Percentiles rank a stretch among this genome's conserved stretches.
These are phyloP conservation scores for Halictus rubicundus DNA, from an alignment of 1,140 invertebrate genomes.

Conservation along the genomic window DNA sequence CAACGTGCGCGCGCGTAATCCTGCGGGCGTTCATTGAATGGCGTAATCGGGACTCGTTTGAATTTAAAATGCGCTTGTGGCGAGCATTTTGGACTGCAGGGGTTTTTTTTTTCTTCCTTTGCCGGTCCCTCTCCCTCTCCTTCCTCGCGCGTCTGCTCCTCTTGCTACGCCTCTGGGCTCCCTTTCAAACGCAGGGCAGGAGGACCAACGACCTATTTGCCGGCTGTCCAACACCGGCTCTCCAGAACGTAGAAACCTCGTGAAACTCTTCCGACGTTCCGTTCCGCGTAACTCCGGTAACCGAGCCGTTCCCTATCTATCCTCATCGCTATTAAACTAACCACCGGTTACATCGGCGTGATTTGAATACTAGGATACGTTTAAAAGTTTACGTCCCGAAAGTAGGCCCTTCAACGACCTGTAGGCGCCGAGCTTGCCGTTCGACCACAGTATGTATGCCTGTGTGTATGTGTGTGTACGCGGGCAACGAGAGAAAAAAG, in stretches of 20 bases:
- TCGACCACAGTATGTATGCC: accelerated
- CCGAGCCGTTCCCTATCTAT: slow-evolving; percentile 5
- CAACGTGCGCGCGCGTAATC: slow-evolving; percentile 32
- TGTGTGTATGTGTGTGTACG: too few relatives aligned
- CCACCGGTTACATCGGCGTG: slow-evolving; percentile 32
- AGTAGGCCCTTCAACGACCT: not conserved
- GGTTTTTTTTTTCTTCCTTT: not conserved
- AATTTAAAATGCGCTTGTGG: slow-evolving; percentile 36
- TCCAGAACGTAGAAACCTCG: slow-evolving; percentile 3
- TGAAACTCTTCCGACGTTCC: slow-evolving; percentile 27
- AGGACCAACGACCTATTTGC: slow-evolving; percentile 38
- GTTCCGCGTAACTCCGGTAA: not conserved
- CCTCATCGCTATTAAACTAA: slow-evolving; percentile 44
- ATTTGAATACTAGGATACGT: slow-evolving; percentile 45
- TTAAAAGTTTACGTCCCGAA: slow-evolving; percentile 33
- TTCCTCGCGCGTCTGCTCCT: not conserved
- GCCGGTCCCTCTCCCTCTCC: not conserved
- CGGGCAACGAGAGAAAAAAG: not conserved
- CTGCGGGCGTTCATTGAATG: slow-evolving; percentile 30
- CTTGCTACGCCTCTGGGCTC: not conserved
- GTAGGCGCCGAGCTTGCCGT: too few relatives aligned
- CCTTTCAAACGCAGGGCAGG: not conserved
- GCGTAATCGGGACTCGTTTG: slow-evolving; percentile 47
- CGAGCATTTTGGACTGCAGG: not conserved
- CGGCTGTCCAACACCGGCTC: not conserved